Evolutionary conservation across 2,113 vertebrate species (phyloP), one percentile per base, ranked within the genome.

Genomic region (Gallinago media): DNA sequence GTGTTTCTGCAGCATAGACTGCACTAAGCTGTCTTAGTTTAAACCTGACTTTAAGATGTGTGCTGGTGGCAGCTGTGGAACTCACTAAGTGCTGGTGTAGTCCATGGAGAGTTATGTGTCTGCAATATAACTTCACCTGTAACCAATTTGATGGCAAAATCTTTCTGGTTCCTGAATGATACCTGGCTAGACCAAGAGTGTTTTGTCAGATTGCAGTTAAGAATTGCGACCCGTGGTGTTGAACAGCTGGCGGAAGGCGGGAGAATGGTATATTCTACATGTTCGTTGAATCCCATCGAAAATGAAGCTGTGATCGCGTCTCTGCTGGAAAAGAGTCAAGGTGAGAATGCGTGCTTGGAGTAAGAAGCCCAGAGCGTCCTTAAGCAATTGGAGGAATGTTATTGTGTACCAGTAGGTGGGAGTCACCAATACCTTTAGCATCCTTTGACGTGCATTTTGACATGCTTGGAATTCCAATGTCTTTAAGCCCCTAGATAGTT

Each of bases 241-340:
- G 99, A 99, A 63, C 99, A 99, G 98, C 98, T 99, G 96, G 99
- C 99, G 3, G 99, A 99, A 61, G 99, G 99, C 0, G 99, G 99
- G 11, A 98, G 99, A 89, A 99, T 99, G 99, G 99, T 99, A 7
- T 99, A 99, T 88, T 99, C 99, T 54, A 99, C 99, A 0, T 99
- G 99, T 65, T 99, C 99, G 0, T 97, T 99, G 91, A 99, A 99
- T 97, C 99, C 99, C 25, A 85, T 99, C 0, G 99, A 99, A 96
- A 99, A 99, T n/a, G 99, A 99, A 96, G 99, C 99, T 1, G 99
- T 99, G 67, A 99, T 99, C 0, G 98, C 99, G 0, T 98, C 99
- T 23, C 97, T 99, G 74, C 98, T 99, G 97, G 99, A 99, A 63
- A 99, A 99, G 94, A 99, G 99, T 86, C 99, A 99, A 98, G 99